Evolutionary conservation across 2,113 vertebrate species (phyloP).

Genomic region (Entelurus aequoreus): DNA sequence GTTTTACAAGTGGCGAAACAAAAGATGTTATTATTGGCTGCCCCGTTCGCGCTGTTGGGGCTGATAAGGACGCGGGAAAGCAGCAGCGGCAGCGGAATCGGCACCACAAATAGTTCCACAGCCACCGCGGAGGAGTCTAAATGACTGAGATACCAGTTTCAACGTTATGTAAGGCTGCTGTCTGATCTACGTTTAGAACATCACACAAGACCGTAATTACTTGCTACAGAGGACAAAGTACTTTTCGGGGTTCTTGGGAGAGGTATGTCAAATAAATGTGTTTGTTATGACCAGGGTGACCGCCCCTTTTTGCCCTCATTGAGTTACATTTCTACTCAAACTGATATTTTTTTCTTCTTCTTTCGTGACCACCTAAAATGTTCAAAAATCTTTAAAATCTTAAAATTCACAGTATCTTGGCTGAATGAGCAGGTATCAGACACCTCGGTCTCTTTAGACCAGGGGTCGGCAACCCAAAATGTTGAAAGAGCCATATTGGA

Average conservation of each 20-base stretch:
- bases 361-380: too few species aligned
- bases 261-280: too few species aligned
- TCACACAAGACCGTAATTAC: background rate
- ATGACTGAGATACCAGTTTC: slow-evolving; percentile 35
- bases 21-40: slow-evolving; percentile 44
- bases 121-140: slow-evolving; percentile 30
- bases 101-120: slow-evolving; percentile 21
- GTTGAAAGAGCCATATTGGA: too few species aligned
- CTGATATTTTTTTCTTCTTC: background rate
- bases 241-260: too few species aligned
- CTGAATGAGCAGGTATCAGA: too few species aligned
- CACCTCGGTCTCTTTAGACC: too few species aligned
- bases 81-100: slow-evolving; percentile 40
- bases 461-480: too few species aligned
- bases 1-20: slow-evolving; percentile 52
- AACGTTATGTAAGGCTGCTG: slow-evolving; percentile 1
- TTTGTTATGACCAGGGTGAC: too few species aligned
- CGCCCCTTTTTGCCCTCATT: too few species aligned
- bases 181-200: slow-evolving; percentile 6
- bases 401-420: too few species aligned
- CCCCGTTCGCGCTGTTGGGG: slow-evolving; percentile 35
- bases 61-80: slow-evolving; percentile 44
- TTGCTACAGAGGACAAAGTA: background rate
- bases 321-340: too few species aligned
- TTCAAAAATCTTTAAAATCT: too few species aligned